Evolutionary conservation across 2,888 invertebrate species (phyloP).

Genomic region (Drosophila pullipes): DNA sequence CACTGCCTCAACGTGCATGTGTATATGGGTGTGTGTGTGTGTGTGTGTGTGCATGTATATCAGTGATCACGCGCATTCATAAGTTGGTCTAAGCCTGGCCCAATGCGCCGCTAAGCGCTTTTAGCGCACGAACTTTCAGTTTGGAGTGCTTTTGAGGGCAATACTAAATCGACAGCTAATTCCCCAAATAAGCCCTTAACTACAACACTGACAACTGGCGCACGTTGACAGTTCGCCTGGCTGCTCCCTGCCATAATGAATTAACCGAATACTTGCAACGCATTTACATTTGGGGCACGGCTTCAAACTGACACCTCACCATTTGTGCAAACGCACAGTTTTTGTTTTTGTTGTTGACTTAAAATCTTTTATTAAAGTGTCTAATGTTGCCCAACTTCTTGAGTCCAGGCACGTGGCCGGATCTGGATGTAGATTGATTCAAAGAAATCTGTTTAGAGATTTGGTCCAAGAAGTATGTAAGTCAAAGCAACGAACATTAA

Average conservation of each 20-base stretch:
- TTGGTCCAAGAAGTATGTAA: background rate
- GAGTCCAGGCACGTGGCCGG: conserved; percentile 7
- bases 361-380: conserved; percentile 18
- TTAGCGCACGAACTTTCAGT: conserved; percentile 61
- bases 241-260: conserved; percentile 59
- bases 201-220: conserved; percentile 75
- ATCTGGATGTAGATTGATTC: conserved; percentile 2
- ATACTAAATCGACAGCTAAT: conserved; percentile 77
- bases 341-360: background rate
- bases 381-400: background rate
- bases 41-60: conserved; percentile 23
- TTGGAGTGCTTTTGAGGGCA: conserved; percentile 30
- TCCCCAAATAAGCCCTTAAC: conserved; percentile 77
- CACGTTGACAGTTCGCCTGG: conserved; percentile 36
- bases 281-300: conserved; percentile 56
- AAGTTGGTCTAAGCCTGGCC: conserved; percentile 69
- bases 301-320: conserved; percentile 26
- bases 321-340: conserved; percentile 22
- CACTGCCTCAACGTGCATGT: conserved; percentile 61
- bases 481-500: background rate
- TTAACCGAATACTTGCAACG: conserved; percentile 66
- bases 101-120: conserved; percentile 74
- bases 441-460: background rate
- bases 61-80: conserved; percentile 71
- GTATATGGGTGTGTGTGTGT: conserved; percentile 15